Conservation (phyloP, 2,888 invertebrate genomes). For the Timema podura region DNA sequence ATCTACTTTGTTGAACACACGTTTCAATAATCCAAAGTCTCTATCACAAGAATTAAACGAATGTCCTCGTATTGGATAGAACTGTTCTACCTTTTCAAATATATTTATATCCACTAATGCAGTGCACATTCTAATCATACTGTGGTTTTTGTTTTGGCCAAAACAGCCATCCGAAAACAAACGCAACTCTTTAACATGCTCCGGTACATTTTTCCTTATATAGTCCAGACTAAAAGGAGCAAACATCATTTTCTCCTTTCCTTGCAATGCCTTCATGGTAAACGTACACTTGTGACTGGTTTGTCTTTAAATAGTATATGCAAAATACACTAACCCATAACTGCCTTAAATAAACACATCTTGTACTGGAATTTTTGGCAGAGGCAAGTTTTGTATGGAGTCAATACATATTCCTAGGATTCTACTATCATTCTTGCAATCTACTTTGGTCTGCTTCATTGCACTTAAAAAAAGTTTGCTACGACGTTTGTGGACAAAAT, state of each 20-base stretch:
- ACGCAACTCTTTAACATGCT: not conserved
- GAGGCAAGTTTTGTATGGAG: not conserved
- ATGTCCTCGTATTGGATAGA: not conserved
- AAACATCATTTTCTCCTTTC: not conserved
- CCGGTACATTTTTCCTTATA: not conserved
- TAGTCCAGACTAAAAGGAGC: not conserved
- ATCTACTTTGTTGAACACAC: not conserved
- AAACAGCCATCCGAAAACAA: conserved; percentile 6
- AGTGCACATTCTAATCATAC: not conserved
- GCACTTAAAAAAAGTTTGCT: not conserved
- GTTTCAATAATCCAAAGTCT: not conserved
- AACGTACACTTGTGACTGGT: not conserved
- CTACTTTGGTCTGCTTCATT: not conserved
- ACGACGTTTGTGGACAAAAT: not conserved
- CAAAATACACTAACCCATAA: not conserved
- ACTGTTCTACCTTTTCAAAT: conserved; percentile 5
- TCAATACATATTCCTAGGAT: not conserved
- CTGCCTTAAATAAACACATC: not conserved
- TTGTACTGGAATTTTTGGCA: not conserved
- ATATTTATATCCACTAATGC: not conserved
- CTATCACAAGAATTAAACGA: not conserved
- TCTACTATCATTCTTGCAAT: not conserved
- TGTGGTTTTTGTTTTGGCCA: conserved; percentile 2
- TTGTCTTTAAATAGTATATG: not conserved
- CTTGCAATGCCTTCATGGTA: conserved; percentile 3